Evolutionary conservation across 1,140 invertebrate genomes (phyloP).

Genomic region (Drosophila gunungcola): DNA sequence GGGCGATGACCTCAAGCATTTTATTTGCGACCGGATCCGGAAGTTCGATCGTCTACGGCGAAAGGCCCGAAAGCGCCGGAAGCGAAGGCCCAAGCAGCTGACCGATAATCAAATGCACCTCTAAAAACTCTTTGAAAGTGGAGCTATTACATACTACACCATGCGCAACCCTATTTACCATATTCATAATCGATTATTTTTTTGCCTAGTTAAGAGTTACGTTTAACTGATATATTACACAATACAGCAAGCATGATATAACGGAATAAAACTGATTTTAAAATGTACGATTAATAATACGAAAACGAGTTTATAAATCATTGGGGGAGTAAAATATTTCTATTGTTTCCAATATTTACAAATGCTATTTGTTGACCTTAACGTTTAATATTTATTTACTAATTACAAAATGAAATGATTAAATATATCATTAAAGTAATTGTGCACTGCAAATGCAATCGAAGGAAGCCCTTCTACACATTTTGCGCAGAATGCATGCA

Average conservation of each 20-base stretch:
- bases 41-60: conserved; percentile 75
- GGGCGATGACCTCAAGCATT: conserved; percentile 73
- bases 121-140: background rate
- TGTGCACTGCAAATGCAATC: background rate
- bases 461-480: background rate
- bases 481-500: conserved; percentile 9
- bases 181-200: conserved; percentile 23
- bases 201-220: conserved; percentile 52
- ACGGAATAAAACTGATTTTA: conserved; percentile 21
- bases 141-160: conserved; percentile 16
- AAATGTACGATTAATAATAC: conserved; percentile 12
- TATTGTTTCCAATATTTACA: no score
- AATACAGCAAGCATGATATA: conserved; percentile 49
- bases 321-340: no score
- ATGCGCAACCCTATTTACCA: conserved; percentile 5
- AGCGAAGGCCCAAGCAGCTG: conserved; percentile 40
- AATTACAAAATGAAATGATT: no score
- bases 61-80: conserved; percentile 74
- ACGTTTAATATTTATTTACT: no score
- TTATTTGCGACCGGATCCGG: conserved; percentile 68
- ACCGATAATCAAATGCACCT: conserved; percentile 10
- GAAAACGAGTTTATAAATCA: background rate
- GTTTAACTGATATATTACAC: conserved; percentile 53
- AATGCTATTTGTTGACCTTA: no score
- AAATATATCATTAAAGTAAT: no score